A percentile compares a stretch with the other conserved stretches of the same genome.
phyloP scores from a whole-genome alignment of 1,140 invertebrate species.

The Chlorops oryzae region DNA sequence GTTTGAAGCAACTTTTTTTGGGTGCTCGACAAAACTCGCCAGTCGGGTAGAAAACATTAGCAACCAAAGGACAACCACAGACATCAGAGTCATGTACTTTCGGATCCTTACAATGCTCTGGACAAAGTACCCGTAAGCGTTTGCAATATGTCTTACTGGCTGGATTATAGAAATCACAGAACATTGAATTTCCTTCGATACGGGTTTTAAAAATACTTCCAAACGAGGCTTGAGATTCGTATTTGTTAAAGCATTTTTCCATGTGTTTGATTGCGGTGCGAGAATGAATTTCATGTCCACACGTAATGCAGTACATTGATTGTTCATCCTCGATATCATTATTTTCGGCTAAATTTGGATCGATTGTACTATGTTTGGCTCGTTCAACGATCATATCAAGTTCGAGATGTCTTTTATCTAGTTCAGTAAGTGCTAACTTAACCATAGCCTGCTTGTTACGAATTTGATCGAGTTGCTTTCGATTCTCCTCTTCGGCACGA shows the following conservation, averaged over 20 bases:
- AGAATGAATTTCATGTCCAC: constrained; percentile 87
- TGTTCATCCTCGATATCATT: constrained; percentile 65
- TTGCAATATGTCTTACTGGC: constrained; percentile 92
- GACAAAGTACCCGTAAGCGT: constrained; percentile 87
- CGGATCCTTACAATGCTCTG: constrained; percentile 95
- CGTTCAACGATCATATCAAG: constrained; percentile 76
- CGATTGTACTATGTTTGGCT: constrained; percentile 63
- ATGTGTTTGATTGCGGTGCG: constrained; percentile 86
- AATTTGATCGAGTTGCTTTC: constrained; percentile 74
- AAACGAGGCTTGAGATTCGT: constrained; percentile 95
- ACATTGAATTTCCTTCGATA: constrained; percentile 91
- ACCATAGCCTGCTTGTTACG: constrained; percentile 72
- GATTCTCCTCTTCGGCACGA: constrained; percentile 80
- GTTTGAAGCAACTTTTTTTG: constrained; percentile 87
- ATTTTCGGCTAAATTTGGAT: constrained; percentile 55
- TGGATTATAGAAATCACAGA: constrained; percentile 95
- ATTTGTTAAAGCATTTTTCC: constrained; percentile 95
- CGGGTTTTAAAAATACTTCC: constrained; percentile 89
- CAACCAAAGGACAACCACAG: constrained; percentile 85
- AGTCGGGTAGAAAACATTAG: constrained; percentile 72
- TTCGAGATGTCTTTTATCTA: constrained; percentile 70
- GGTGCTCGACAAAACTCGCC: constrained; percentile 63
- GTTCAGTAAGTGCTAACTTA: constrained; percentile 64
- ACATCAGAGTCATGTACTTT: constrained; percentile 79
- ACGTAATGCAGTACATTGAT: constrained; percentile 93